Percentiles rank a stretch among this genome's conserved stretches.
Evolutionary conservation across 1,140 invertebrate species (phyloP).

Genomic region (Ostrea denselamellosa): DNA sequence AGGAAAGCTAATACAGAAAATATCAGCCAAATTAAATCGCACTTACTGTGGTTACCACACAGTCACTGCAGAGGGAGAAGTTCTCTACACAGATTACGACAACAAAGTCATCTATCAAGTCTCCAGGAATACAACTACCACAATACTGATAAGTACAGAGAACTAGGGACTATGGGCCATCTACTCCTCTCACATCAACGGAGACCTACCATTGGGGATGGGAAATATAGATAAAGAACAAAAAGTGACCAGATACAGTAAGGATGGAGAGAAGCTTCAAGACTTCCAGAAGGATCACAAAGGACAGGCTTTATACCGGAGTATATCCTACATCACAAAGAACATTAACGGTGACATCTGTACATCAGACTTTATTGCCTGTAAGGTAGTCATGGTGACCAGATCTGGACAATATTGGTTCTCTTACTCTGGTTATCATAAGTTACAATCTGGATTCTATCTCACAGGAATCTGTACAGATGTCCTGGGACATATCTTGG

Average conservation of each 20-base stretch:
- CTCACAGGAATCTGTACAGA: no score
- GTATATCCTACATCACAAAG: no score
- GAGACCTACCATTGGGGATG: neutral
- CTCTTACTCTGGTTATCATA: no score
- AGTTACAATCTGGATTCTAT: no score
- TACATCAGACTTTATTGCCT: no score
- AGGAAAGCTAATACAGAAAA: neutral
- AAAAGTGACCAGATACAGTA: neutral
- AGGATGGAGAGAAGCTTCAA: neutral
- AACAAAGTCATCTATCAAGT: neutral
- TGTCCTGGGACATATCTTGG: no score
- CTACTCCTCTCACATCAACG: neutral
- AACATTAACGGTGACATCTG: no score
- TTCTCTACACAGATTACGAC: neutral
- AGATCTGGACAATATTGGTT: no score
- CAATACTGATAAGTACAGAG: neutral
- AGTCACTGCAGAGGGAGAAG: neutral
- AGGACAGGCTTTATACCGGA: neutral
- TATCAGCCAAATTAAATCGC: neutral
- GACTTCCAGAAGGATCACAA: neutral
- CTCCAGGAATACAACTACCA: neutral
- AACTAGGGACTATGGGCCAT: neutral
- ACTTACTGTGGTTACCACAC: neutral
- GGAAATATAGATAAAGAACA: neutral
- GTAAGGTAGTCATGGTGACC: no score